Evolutionary conservation across 1,140 invertebrate species (phyloP).

Genomic region (Brachionus asplanchnoidis): DNA sequence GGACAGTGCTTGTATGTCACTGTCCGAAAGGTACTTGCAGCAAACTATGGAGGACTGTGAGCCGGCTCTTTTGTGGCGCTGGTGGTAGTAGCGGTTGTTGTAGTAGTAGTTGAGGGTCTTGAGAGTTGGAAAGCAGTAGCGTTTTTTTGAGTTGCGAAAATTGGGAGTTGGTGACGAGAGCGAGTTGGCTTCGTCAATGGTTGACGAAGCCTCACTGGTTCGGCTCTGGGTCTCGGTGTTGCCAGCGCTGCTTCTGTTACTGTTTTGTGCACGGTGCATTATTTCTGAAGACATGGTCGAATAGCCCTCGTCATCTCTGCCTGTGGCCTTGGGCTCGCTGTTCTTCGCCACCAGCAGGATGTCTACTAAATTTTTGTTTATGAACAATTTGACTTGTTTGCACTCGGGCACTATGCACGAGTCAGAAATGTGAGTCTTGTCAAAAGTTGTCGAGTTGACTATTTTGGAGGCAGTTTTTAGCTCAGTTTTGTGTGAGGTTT

Average conservation of each 20-base stretch:
- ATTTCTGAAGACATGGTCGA: constrained; percentile 37
- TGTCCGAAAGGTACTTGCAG: constrained; percentile 39
- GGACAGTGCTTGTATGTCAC: not conserved
- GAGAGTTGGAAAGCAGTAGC: constrained; percentile 34
- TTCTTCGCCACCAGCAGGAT: not conserved
- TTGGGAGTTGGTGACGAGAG: not conserved
- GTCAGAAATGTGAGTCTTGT: not conserved
- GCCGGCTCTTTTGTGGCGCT: not conserved
- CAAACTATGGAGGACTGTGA: not conserved
- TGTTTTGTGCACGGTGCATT: not conserved
- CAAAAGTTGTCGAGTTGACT: constrained; percentile 34
- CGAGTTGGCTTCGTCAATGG: not conserved
- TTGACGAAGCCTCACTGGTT: not conserved
- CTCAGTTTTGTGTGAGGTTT: not conserved
- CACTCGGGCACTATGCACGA: not conserved
- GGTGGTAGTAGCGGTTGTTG: constrained; percentile 36
- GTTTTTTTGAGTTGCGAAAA: not conserved
- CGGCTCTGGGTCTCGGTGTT: not conserved
- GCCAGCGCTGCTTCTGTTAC: not conserved
- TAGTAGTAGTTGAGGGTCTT: constrained; percentile 30
- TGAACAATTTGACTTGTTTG: constrained; percentile 14
- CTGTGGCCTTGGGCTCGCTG: not conserved
- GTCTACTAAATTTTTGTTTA: not conserved
- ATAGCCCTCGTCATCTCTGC: constrained; percentile 36
- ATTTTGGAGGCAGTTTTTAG: not conserved